Percentiles rank a stretch among this genome's conserved stretches.
Evolutionary conservation across 2,888 invertebrate species (phyloP).

Genomic region (Neoascia interrupta): DNA sequence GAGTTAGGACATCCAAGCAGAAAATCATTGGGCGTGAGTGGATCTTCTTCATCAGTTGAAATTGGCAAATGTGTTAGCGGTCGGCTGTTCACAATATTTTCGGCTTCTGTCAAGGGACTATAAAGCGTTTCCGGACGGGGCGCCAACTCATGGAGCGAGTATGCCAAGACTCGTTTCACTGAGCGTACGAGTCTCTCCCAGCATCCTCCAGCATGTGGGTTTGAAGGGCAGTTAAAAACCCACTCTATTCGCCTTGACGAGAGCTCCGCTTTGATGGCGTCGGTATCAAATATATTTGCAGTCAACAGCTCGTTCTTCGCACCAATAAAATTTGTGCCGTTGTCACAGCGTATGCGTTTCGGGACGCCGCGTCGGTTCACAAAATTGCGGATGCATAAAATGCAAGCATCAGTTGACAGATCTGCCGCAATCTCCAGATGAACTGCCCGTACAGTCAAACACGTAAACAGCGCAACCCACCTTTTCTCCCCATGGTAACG

Average conservation of each 20-base stretch:
- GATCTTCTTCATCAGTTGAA: not conserved
- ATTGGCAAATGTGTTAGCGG: not conserved
- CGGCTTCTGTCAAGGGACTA: not conserved
- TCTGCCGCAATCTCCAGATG: constrained; percentile 45
- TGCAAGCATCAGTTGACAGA: constrained; percentile 45
- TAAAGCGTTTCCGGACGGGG: not conserved
- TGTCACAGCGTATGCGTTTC: constrained; percentile 38
- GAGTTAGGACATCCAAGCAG: not conserved
- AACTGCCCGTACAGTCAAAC: constrained; percentile 24
- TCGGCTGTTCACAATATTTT: too few relatives aligned
- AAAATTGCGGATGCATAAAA: constrained; percentile 51
- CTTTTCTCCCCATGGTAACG: constrained; percentile 42
- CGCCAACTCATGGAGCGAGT: not conserved
- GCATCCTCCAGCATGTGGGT: constrained; percentile 18
- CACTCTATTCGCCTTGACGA: not conserved
- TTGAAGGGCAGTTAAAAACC: constrained; percentile 23
- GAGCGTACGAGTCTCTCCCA: constrained; percentile 27
- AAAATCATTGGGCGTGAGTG: constrained; percentile 4
- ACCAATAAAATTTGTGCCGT: constrained; percentile 59
- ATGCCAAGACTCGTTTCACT: constrained; percentile 4
- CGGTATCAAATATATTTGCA: not conserved
- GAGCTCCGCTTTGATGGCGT: not conserved
- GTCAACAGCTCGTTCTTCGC: constrained; percentile 5
- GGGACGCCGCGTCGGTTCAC: constrained; percentile 52
- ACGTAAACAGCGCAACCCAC: constrained; percentile 8